Conservation (phyloP, 2,888 invertebrate genomes). For the Eupithecia centaureata region DNA sequence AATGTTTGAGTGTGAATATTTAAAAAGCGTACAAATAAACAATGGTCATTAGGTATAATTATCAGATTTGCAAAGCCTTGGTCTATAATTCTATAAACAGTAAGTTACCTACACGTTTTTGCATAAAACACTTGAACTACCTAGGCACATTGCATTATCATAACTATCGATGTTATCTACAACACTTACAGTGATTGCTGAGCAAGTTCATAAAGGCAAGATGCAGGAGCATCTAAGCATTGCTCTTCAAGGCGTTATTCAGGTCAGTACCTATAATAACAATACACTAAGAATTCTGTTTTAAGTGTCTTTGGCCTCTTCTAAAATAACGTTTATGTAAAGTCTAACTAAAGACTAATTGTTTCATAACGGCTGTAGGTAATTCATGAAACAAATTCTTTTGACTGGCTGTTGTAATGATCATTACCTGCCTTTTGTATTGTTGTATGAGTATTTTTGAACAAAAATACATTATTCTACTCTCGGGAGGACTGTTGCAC, state of each 20-base stretch:
- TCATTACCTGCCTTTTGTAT: not conserved
- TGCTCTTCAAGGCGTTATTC: constrained; percentile 15
- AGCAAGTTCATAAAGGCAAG: constrained; percentile 20
- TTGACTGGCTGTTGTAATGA: not conserved
- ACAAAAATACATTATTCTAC: not conserved
- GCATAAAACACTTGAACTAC: constrained; percentile 4
- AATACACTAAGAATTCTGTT: not conserved
- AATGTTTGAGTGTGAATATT: not conserved
- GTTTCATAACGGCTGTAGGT: not conserved
- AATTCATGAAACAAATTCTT: not conserved
- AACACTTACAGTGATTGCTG: constrained; percentile 22
- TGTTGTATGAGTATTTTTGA: not conserved
- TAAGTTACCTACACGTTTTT: constrained; percentile 5
- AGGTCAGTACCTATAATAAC: constrained; percentile 22
- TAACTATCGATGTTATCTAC: constrained; percentile 26
- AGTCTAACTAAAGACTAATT: too few species aligned
- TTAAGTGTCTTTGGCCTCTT: not conserved
- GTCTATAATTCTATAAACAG: not conserved
- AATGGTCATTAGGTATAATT: not conserved
- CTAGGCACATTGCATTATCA: not conserved
- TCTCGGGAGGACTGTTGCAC: not conserved
- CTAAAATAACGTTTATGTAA: not conserved
- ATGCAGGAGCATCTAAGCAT: constrained; percentile 4
- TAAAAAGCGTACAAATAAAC: not conserved
- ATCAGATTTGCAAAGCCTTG: not conserved